Conservation (phyloP, 1,140 invertebrate genomes). For the Drosophila ironensis region DNA sequence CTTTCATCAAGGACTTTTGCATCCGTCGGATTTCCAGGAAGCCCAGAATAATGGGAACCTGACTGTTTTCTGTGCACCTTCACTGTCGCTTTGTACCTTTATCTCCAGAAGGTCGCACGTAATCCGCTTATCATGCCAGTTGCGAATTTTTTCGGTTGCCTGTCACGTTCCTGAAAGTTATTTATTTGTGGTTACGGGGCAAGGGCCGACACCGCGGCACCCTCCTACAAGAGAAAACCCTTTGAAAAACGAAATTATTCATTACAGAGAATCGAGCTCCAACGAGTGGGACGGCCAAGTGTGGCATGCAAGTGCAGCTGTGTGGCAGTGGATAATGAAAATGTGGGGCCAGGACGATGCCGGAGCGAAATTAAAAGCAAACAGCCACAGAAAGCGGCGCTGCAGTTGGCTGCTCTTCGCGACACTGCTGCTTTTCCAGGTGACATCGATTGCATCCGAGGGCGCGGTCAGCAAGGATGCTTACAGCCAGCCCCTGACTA, state of each 20-base stretch:
- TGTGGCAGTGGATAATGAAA: constrained; percentile 47
- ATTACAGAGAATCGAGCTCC: constrained; percentile 31
- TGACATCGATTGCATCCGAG: constrained; percentile 16
- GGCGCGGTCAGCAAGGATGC: background rate
- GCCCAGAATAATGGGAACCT: background rate
- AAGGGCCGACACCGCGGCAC: constrained; percentile 14
- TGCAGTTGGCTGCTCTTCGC: constrained; percentile 36
- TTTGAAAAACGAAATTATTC: constrained; percentile 29
- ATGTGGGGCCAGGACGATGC: constrained; percentile 51
- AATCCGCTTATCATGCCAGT: constrained; percentile 15
- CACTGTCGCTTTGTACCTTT: background rate
- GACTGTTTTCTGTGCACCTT: background rate
- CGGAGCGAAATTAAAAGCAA: constrained; percentile 61
- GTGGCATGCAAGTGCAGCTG: constrained; percentile 56
- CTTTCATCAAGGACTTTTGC: background rate
- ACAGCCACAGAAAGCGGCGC: constrained; percentile 64
- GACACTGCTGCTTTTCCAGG: constrained; percentile 41
- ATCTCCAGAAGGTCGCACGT: constrained; percentile 28
- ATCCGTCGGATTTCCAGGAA: background rate
- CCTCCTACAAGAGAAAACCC: background rate
- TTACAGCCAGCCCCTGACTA: constrained; percentile 69
- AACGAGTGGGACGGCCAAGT: background rate
- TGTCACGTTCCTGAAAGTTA: constrained; percentile 58
- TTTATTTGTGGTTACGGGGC: constrained; percentile 41
- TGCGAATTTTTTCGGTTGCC: constrained; percentile 22